Base-by-base conservation (phyloP, 1,140 invertebrate genomes). In the Lepidurus arcticus region DNA sequence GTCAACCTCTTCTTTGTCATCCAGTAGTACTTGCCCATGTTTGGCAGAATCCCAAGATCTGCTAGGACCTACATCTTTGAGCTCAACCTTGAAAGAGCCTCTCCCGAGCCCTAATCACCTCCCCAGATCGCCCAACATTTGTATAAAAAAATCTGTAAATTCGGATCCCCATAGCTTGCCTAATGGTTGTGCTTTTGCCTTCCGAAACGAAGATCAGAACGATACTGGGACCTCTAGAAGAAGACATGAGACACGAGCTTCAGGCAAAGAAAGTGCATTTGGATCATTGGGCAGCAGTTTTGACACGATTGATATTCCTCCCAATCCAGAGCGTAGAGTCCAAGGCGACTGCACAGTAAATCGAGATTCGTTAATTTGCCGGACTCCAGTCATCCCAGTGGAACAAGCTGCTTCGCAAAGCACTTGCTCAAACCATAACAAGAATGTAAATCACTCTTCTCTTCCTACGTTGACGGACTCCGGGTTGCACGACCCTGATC, bases 381-480 rank as follows among this genome's bases (percentile, higher is more conserved):
- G 4, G 53, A 21, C 16, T 13, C 21, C 1, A 5, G 53, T 65
- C 16, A 65, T 16, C 16, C 16, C 6, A 13, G 13, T 65, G 21
- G 53, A 65, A 11, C 16, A 65, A 13, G 16, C 16, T 21, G 21
- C n/a, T 21, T 7, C 21, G 6, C 6, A 65, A 7, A 65, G 21
- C 16, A 21, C 13, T 16, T 7, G 21, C 53, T 65, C 21, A 65
- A 13, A 65, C 53, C 53, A 34, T 34, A 34, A 34, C 10, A 65
- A 65, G 53, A 65, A 65, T 65, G 16, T 21, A 13, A 65, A 65
- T 34, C 78, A 81, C 7, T 78, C 79, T 13, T 78, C 80, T 16
- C 65, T 80, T 53, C 80, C 81, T 45, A 80, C 81, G 2, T 44
- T 80, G 6, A 79, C 74, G 43, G 44, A 79, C 43, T 79, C 79